Conservation (phyloP, 2,888 invertebrate species). For the Drosophila pullipes region DNA sequence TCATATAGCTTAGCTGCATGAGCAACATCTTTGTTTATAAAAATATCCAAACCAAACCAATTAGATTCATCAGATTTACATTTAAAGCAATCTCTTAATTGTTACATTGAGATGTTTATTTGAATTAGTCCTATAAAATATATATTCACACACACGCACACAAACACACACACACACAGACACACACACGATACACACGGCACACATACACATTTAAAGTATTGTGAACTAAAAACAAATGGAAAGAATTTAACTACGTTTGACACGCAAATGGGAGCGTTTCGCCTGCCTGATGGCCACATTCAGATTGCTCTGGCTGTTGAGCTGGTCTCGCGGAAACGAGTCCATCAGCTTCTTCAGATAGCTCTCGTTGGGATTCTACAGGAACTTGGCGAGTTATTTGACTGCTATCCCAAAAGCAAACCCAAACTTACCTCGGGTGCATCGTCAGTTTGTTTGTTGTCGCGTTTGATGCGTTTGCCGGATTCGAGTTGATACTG, state of each 20-base stretch:
- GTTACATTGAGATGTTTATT: background rate
- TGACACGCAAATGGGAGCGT: conserved; percentile 78
- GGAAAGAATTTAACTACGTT: conserved; percentile 67
- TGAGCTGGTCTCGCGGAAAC: conserved; percentile 77
- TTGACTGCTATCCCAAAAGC: accelerated
- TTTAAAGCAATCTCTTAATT: background rate
- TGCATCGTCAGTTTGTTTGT: conserved; percentile 50
- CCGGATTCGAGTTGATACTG: conserved; percentile 13
- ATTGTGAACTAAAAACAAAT: conserved; percentile 32
- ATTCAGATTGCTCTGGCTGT: conserved; percentile 57
- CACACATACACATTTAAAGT: background rate
- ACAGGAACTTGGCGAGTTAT: background rate
- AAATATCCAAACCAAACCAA: no score
- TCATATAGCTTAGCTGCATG: background rate
- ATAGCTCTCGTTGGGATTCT: conserved; percentile 77
- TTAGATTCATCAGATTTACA: background rate
- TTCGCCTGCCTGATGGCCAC: conserved; percentile 48
- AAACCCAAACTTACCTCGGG: conserved; percentile 42
- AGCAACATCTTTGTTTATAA: background rate
- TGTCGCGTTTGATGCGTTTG: conserved; percentile 56
- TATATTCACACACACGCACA: conserved; percentile 9
- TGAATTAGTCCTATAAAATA: conserved; percentile 29
- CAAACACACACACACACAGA: background rate
- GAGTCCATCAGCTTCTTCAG: conserved; percentile 83
- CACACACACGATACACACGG: background rate